Evolutionary conservation across 2,113 vertebrate genomes (phyloP).

Genomic region (Xiphophorus maculatus): DNA sequence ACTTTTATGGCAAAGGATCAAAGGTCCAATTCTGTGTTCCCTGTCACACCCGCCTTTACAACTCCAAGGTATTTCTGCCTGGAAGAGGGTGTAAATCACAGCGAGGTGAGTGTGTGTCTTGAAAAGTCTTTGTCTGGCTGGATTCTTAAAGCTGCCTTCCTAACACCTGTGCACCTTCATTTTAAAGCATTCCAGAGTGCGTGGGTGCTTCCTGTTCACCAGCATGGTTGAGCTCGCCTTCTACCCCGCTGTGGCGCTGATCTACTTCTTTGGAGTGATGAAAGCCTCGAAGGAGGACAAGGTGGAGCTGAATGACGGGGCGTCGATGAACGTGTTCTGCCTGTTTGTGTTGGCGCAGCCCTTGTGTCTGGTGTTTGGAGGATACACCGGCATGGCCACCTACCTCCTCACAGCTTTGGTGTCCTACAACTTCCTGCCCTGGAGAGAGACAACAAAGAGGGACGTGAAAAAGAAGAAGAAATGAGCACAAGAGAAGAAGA

Average conservation of each 20-base stretch:
- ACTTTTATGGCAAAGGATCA: conserved; percentile 50
- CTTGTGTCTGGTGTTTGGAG: conserved; percentile 77
- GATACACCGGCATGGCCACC: conserved; percentile 78
- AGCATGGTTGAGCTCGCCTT: conserved; percentile 77
- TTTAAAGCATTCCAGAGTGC: conserved; percentile 8
- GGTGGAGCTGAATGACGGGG: conserved; percentile 77
- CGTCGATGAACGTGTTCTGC: conserved; percentile 83
- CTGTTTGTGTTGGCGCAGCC: conserved; percentile 84
- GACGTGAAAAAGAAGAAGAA: conserved; percentile 59
- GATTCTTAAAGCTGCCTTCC: conserved; percentile 3
- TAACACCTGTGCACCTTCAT: conserved; percentile 18
- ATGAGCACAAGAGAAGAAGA: conserved; percentile 30
- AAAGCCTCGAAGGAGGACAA: conserved; percentile 66
- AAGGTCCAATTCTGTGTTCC: conserved; percentile 65
- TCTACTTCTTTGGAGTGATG: conserved; percentile 82
- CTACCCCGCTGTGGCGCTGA: conserved; percentile 79
- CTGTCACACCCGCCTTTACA: conserved; percentile 24
- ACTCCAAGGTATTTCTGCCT: conserved; percentile 23
- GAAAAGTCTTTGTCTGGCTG: conserved; percentile 12
- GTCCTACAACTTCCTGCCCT: conserved; percentile 82
- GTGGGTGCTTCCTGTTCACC: conserved; percentile 8
- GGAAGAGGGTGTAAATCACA: conserved; percentile 12
- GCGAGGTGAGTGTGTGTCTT: conserved; percentile 52
- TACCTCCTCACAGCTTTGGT: conserved; percentile 77
- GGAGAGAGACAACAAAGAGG: conserved; percentile 46